These are phyloP conservation scores for Anableps anableps DNA, from an alignment of 2,797 vertebrate genomes.

Conservation along the genomic window DNA sequence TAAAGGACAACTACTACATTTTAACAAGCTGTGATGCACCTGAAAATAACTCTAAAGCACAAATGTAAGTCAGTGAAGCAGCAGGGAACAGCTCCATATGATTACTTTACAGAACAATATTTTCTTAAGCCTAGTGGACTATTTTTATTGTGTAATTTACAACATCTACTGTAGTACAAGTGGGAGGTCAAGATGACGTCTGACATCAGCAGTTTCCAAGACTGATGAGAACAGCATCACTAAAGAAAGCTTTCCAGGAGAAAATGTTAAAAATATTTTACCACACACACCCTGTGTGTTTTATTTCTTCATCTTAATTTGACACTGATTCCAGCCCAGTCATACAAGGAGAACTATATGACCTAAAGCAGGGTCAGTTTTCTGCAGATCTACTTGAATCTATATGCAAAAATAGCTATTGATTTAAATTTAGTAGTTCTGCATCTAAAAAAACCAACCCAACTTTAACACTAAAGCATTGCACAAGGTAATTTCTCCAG, in stretches of 20 bases:
- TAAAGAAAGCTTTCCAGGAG: conserved; percentile 47
- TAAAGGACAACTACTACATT: conserved; percentile 43
- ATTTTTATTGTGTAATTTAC: conserved; percentile 43
- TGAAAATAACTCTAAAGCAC: conserved; percentile 52
- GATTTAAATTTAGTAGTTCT: conserved; percentile 22
- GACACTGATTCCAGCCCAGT: conserved; percentile 52
- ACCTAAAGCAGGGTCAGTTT: conserved; percentile 57
- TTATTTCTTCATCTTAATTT: conserved; percentile 34
- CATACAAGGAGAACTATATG: conserved; percentile 16
- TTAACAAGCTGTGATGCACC: conserved; percentile 61
- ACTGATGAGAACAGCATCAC: conserved; percentile 58
- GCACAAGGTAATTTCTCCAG: conserved; percentile 37
- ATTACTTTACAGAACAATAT: conserved; percentile 26
- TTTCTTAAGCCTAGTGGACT: conserved; percentile 34
- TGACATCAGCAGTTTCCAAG: conserved; percentile 58
- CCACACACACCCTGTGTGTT: conserved; percentile 26
- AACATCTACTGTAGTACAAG: conserved; percentile 37
- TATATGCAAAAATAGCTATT: neutral
- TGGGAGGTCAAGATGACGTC: conserved; percentile 36
- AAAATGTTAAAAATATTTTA: conserved; percentile 54
- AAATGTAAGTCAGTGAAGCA: conserved; percentile 44
- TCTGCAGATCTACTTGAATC: conserved; percentile 40
- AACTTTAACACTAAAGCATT: conserved; percentile 1
- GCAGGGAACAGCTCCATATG: conserved; percentile 26
- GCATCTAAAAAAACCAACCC: conserved; percentile 5